Base-by-base conservation (phyloP, 2,113 vertebrate species). In the Malurus elegans region DNA sequence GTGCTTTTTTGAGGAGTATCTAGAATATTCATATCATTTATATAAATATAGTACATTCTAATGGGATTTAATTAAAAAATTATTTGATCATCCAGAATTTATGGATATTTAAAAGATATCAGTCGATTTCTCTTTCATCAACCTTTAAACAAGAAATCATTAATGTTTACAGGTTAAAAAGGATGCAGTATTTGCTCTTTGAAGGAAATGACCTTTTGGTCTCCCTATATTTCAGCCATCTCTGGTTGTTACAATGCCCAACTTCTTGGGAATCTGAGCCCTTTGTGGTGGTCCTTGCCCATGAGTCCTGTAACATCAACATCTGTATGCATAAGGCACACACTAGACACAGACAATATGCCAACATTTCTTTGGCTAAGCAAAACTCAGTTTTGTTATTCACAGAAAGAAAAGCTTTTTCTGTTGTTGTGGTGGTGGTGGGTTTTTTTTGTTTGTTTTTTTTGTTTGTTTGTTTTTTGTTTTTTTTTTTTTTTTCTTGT, bases 1-100 rank as follows among this genome's bases (percentile, higher is more conserved):
- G 6, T 47, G 3, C 2, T 5, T 45, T 57, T 66, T 60, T 21
- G 3, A 51, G 3, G 9, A 2, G 4, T 28, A 20, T 24, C 2
- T 47, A 31, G 7, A 65, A 40, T 71, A n/a, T 40, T 26, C 26
- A 10, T 50, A 81, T 8, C 8, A 42, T 85, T 93, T 50, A n/a
- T 60, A 64, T 0, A 47, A 92, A 64, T 47, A 28, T 18, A 32
- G 8, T 32, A 16, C 1, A 36, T 65, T 40, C 6, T 62, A 44
- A 25, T 19, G 20, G 1, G 4, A 74, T 34, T 80, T 72, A 25
- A 34, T 58, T 34, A 45, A 38, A 82, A 86, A 58, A 18, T 13
- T 31, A 18, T 51, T 14, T 53, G 25, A n/a, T 28, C 3, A 45
- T 60, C 9, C 18, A 71, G 29, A 90, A 74, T 70, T 62, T 74